phyloP scores from a whole-genome alignment of 2,888 invertebrate species.

The Aphidoletes aphidimyza region DNA sequence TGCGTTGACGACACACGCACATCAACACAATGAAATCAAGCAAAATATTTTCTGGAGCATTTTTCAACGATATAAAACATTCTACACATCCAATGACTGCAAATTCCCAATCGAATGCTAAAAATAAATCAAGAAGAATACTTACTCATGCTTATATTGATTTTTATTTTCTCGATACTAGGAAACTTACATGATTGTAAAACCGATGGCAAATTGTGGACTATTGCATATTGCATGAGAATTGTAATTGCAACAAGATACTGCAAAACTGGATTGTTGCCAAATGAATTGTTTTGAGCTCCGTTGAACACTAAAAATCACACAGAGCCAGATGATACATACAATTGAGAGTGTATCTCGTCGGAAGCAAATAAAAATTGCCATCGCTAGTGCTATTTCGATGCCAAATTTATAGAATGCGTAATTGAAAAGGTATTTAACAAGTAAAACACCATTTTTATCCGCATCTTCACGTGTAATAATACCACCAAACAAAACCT shows the following conservation, averaged over 20 bases:
- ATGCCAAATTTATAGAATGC: conserved; percentile 20
- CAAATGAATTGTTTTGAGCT: neutral
- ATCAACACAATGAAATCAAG: neutral
- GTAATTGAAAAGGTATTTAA: neutral
- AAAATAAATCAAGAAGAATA: neutral
- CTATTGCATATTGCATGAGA: neutral
- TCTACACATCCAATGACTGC: neutral
- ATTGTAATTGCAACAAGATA: neutral
- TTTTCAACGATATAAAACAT: neutral
- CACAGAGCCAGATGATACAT: neutral
- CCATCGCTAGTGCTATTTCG: neutral
- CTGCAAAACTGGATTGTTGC: neutral
- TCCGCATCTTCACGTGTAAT: conserved; percentile 30
- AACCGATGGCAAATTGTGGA: neutral
- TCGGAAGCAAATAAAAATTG: neutral
- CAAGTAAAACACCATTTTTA: neutral
- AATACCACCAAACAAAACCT: neutral
- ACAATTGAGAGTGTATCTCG: neutral
- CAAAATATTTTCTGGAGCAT: neutral
- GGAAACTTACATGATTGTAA: neutral
- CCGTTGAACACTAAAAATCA: neutral
- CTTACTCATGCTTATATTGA: neutral
- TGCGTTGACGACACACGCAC: conserved; percentile 3
- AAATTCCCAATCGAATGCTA: neutral
- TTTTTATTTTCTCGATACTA: neutral